Conservation (phyloP, 2,113 vertebrate genomes). For the Charina bottae region DNA sequence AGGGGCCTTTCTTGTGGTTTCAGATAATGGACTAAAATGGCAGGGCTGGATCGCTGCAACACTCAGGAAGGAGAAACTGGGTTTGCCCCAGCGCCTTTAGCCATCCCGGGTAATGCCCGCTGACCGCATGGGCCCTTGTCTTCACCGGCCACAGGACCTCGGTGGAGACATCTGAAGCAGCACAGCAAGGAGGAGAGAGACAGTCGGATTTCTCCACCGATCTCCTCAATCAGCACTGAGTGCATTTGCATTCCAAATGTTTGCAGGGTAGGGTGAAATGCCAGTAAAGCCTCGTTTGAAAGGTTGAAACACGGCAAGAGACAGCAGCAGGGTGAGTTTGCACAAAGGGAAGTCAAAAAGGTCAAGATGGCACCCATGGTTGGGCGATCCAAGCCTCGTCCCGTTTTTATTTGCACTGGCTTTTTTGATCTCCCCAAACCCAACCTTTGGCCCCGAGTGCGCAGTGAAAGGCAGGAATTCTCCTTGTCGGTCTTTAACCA, state of each 20-base stretch:
- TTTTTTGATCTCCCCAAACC: background rate
- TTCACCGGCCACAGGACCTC: background rate
- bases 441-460: background rate
- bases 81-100: background rate
- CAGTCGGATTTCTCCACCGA: too few relatives aligned
- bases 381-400: background rate
- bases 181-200: too few relatives aligned
- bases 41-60: background rate
- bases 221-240: background rate
- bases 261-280: background rate
- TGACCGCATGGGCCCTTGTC: background rate
- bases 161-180: background rate
- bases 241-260: background rate
- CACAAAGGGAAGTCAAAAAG: background rate
- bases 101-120: background rate
- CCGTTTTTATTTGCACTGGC: background rate
- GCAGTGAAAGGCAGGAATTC: background rate
- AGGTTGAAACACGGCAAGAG: background rate
- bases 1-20: too few relatives aligned
- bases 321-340: background rate
- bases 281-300: background rate
- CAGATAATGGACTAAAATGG: fast-evolving
- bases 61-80: background rate
- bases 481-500: background rate
- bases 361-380: background rate